phyloP scores from a whole-genome alignment of 1,140 invertebrate species.

The Megathymus violae region DNA sequence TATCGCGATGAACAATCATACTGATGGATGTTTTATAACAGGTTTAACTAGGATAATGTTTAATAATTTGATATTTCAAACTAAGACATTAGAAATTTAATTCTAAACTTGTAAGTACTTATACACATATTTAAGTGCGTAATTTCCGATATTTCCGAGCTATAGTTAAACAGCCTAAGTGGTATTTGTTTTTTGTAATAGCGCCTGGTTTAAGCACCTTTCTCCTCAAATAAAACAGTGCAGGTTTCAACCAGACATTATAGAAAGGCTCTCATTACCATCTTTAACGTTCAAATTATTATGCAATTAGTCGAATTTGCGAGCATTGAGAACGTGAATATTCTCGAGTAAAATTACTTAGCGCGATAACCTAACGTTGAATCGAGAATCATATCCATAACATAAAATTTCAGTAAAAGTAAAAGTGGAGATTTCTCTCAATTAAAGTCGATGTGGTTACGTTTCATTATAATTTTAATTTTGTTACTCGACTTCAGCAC shows the following conservation, averaged over 20 bases:
- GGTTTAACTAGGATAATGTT: no score
- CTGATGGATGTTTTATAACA: no score
- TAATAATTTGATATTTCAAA: no score
- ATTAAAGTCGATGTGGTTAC: slow-evolving; percentile 32
- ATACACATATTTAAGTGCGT: not conserved
- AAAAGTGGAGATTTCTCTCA: slow-evolving; percentile 44
- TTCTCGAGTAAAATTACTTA: slow-evolving; percentile 1
- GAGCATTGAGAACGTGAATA: slow-evolving; percentile 17
- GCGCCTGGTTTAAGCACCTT: slow-evolving; percentile 46
- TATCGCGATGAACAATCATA: no score
- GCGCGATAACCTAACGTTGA: not conserved
- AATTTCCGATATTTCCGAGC: slow-evolving; percentile 12
- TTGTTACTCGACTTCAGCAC: slow-evolving; percentile 6
- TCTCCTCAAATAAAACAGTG: slow-evolving; percentile 54
- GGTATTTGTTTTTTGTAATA: slow-evolving; percentile 13
- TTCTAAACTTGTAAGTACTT: not conserved
- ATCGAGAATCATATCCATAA: slow-evolving; percentile 22
- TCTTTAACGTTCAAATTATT: slow-evolving; percentile 29
- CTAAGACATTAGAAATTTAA: no score
- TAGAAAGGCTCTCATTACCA: slow-evolving; percentile 44
- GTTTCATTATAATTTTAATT: slow-evolving; percentile 7
- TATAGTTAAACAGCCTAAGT: slow-evolving; percentile 24
- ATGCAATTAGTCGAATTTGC: slow-evolving; percentile 27
- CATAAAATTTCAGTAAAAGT: slow-evolving; percentile 45
- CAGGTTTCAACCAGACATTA: slow-evolving; percentile 29